A percentile compares a stretch with the other conserved stretches of the same genome.
phyloP scores from a whole-genome alignment of 2,113 vertebrate genomes.

The Eptesicus fuscus region DNA sequence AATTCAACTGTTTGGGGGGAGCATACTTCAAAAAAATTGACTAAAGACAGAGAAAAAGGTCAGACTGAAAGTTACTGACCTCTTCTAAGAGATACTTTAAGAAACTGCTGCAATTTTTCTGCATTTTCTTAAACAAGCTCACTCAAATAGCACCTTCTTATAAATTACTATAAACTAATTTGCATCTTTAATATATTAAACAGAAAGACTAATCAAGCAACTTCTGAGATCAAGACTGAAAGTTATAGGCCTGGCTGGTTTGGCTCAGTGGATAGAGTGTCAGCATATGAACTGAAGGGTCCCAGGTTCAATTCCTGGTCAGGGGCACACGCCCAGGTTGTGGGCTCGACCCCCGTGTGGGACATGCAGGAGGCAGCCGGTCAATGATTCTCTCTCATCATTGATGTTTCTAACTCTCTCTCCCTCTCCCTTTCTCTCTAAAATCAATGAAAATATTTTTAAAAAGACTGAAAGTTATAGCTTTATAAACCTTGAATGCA shows the following conservation, averaged over 20 bases:
- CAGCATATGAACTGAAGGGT: too few relatives aligned
- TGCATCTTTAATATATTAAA: neutral
- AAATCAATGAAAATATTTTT: too few relatives aligned
- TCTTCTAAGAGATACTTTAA: constrained; percentile 2
- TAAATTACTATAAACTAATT: neutral
- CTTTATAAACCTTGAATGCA: neutral
- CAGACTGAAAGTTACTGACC: constrained; percentile 22
- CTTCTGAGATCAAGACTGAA: neutral
- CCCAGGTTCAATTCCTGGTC: too few relatives aligned
- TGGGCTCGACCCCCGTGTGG: too few relatives aligned
- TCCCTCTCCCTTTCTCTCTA: too few relatives aligned
- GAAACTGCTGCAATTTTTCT: neutral
- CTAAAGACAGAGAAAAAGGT: neutral
- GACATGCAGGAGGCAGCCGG: too few relatives aligned
- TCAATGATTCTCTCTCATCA: too few relatives aligned
- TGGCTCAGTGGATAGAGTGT: too few relatives aligned
- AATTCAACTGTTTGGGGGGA: neutral
- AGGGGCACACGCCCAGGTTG: too few relatives aligned
- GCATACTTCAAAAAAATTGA: neutral
- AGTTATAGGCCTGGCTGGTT: too few relatives aligned
- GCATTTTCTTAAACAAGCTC: constrained; percentile 16
- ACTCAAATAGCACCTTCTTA: constrained; percentile 22
- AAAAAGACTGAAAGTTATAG: neutral
- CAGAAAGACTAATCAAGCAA: neutral
- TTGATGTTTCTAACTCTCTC: too few relatives aligned